phyloP scores from a whole-genome alignment of 1,140 invertebrate genomes.

The Leptopilina boulardi region DNA sequence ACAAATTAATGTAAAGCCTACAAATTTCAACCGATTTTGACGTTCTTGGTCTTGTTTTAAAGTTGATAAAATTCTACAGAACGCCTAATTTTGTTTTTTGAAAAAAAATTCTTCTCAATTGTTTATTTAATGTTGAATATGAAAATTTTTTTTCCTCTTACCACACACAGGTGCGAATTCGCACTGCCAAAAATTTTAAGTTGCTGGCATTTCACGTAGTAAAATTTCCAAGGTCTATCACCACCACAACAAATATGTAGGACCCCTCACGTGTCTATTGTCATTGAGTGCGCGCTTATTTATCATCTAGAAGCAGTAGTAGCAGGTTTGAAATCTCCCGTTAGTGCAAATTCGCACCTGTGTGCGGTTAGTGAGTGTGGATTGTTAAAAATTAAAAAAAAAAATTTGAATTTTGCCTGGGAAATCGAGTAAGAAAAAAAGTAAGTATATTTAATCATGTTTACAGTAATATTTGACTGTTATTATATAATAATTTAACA shows the following conservation, averaged over 20 bases:
- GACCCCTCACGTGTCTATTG: not conserved
- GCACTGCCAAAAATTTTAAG: not conserved
- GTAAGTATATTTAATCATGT: not conserved
- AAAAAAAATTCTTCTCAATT: too few species aligned
- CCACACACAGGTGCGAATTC: conserved; percentile 44
- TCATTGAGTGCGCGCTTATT: not conserved
- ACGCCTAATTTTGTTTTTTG: too few species aligned
- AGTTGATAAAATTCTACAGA: too few species aligned
- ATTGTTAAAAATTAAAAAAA: not conserved
- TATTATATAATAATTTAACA: not conserved
- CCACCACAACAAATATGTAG: too few species aligned
- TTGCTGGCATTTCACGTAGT: too few species aligned
- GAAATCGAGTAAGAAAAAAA: not conserved
- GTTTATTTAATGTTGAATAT: too few species aligned
- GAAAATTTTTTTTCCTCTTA: too few species aligned
- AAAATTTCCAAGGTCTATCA: too few species aligned
- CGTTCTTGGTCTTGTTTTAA: too few species aligned
- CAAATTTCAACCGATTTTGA: too few species aligned
- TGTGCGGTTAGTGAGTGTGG: not conserved
- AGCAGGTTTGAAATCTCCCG: not conserved
- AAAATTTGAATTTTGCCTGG: not conserved
- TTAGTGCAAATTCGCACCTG: not conserved
- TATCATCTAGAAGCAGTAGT: not conserved
- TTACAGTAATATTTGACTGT: not conserved
- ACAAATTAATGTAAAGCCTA: too few species aligned